Evolutionary conservation across 2,888 invertebrate species (phyloP).

Genomic region (Axea sp.): DNA sequence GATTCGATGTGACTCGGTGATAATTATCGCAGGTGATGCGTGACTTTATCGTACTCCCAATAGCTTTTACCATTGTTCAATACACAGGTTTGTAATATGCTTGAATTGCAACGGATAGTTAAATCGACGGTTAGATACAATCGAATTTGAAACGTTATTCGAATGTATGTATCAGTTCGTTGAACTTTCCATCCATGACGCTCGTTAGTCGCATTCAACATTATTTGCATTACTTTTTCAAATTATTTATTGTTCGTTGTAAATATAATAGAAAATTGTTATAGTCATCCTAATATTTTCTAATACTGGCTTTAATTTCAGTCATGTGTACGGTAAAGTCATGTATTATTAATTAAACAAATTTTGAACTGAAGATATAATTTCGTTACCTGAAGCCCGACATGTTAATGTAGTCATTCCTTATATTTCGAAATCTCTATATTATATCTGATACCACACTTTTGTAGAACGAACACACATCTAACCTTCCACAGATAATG

Average conservation of each 20-base stretch:
- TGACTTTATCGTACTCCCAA: slow-evolving; percentile 53
- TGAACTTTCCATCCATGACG: slow-evolving; percentile 45
- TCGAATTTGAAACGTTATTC: slow-evolving; percentile 61
- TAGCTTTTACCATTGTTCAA: slow-evolving; percentile 55
- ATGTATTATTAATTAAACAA: no score
- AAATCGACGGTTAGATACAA: slow-evolving; percentile 55
- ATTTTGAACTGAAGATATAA: no score
- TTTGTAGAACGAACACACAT: no score
- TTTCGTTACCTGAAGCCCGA: no score
- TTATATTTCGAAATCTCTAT: no score
- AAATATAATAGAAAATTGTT: slow-evolving; percentile 37
- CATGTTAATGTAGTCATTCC: no score
- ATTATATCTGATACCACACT: no score
- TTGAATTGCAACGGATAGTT: slow-evolving; percentile 61
- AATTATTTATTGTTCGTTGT: slow-evolving; percentile 33
- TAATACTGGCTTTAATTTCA: slow-evolving; percentile 45
- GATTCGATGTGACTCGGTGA: slow-evolving; percentile 47
- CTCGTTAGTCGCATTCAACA: slow-evolving; percentile 51
- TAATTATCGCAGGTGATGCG: slow-evolving; percentile 55
- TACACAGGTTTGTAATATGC: slow-evolving; percentile 54
- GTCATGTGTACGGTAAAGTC: slow-evolving; percentile 46
- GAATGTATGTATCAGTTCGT: slow-evolving; percentile 38
- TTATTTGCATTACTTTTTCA: slow-evolving; percentile 48
- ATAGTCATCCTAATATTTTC: slow-evolving; percentile 25
- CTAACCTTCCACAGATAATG: no score